Base-by-base conservation (phyloP, 2,888 invertebrate species). In the Phytoseiulus persimilis region DNA sequence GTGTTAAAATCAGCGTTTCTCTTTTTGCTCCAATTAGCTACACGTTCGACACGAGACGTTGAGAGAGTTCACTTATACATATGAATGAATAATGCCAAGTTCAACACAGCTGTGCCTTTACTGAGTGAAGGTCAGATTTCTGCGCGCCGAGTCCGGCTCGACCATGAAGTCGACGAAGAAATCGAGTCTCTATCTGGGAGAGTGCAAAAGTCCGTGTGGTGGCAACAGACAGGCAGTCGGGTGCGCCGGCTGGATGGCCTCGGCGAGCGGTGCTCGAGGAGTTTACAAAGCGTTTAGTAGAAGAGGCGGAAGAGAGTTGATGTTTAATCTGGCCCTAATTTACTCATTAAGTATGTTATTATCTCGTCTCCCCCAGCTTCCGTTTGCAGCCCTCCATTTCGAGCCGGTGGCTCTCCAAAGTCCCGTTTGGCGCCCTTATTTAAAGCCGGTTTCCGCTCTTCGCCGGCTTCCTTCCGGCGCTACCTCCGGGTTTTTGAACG, bases 391-490 rank as follows among this genome's bases (percentile, higher is more conserved):
- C 87, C 87, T 87, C 87, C 39, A 39, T 32, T 87, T 87, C 87
- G 39, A 31, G 87, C 87, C 87, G 33, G 45, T 45, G 45, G 87
- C 87, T 87, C 87, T 87, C 87, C 45, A 87, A 87, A 32, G 87
- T 39, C 87, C 87, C 87, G 87, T 87, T 87, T 87, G 87, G 65
- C 65, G 65, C 87, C 87, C 87, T 87, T 87, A 87, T 87, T 87
- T 87, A 87, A 87, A 87, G 87, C 87, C 87, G 87, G 87, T 87
- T 87, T 87, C 87, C 87, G 87, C 39, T 87, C 87, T 87, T 45
- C 33, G 32, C n/a, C 32, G 65, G 65, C 65, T 65, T 65, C 65
- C 65, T 65, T 65, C 65, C 65, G 65, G 65, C 65, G 65, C 65
- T 14, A 65, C 65, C 65, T 65, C 65, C 65, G 65, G 65, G 5